Evolutionary conservation across 1,140 invertebrate genomes (phyloP).

Genomic region (Leguminivora glycinivorella): DNA sequence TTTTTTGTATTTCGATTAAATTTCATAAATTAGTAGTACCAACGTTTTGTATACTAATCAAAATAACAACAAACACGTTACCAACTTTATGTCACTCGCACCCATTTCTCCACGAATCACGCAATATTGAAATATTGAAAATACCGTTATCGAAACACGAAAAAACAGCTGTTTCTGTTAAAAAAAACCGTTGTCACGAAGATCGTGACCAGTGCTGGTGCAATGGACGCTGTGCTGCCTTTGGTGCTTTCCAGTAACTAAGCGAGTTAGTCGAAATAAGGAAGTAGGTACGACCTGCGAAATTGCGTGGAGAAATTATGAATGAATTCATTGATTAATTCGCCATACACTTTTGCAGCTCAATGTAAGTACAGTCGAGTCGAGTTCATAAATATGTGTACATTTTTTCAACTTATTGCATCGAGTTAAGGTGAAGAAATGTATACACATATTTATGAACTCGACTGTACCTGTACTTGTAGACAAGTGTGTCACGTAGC

Average conservation of each 20-base stretch:
- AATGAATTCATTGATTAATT: too few species aligned
- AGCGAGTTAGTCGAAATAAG: not conserved
- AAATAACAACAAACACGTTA: not conserved
- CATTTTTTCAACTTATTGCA: too few species aligned
- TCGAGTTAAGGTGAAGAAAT: too few species aligned
- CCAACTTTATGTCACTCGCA: not conserved
- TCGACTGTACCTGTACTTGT: too few species aligned
- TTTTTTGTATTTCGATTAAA: too few species aligned
- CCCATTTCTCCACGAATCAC: not conserved
- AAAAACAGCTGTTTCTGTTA: conserved; percentile 12
- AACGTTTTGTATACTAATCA: not conserved
- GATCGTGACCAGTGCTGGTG: conserved; percentile 8
- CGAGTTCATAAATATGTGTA: too few species aligned
- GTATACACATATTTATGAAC: too few species aligned
- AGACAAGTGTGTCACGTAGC: too few species aligned
- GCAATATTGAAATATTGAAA: conserved; percentile 3
- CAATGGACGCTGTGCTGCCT: conserved; percentile 7
- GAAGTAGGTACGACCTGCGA: too few species aligned
- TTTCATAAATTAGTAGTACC: too few species aligned
- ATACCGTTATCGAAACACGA: conserved; percentile 11
- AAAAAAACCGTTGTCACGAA: conserved; percentile 25
- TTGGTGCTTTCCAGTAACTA: not conserved
- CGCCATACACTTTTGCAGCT: too few species aligned
- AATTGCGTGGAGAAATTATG: too few species aligned
- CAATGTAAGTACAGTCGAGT: not conserved